A percentile compares a stretch with the other conserved stretches of the same genome.
phyloP scores from a whole-genome alignment of 2,113 vertebrate genomes.

The Saccopteryx leptura region DNA sequence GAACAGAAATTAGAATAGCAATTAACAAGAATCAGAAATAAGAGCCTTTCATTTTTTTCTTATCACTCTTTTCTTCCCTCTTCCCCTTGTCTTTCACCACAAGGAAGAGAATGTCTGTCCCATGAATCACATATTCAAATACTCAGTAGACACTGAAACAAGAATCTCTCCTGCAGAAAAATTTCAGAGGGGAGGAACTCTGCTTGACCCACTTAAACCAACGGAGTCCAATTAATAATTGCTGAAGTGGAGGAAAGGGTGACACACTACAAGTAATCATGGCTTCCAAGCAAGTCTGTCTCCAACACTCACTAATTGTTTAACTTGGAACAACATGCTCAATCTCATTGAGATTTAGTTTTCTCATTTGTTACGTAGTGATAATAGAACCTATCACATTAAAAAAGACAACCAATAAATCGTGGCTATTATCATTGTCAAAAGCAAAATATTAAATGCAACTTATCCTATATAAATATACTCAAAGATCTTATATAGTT shows the following conservation, averaged over 20 bases:
- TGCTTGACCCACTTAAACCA: background rate
- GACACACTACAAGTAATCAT: background rate
- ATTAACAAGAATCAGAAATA: background rate
- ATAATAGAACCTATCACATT: background rate
- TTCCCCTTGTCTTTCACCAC: background rate
- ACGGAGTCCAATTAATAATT: background rate
- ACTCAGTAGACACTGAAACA: background rate
- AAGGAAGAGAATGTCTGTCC: background rate
- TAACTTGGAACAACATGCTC: background rate
- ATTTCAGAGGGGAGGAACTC: background rate
- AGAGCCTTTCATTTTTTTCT: background rate
- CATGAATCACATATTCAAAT: background rate
- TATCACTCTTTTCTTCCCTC: background rate
- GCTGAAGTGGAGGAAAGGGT: background rate
- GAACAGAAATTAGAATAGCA: background rate
- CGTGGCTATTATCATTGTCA: background rate
- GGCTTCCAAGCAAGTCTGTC: background rate
- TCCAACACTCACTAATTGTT: background rate
- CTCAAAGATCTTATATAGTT: background rate
- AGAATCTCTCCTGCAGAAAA: background rate
- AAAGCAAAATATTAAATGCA: background rate
- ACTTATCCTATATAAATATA: background rate
- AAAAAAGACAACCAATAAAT: constrained; percentile 12
- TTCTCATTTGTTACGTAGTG: background rate
- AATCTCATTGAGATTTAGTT: background rate